Percentiles rank a stretch among this genome's conserved stretches.
Evolutionary conservation across 2,888 invertebrate genomes (phyloP).

Genomic region (Eupithecia inturbata): DNA sequence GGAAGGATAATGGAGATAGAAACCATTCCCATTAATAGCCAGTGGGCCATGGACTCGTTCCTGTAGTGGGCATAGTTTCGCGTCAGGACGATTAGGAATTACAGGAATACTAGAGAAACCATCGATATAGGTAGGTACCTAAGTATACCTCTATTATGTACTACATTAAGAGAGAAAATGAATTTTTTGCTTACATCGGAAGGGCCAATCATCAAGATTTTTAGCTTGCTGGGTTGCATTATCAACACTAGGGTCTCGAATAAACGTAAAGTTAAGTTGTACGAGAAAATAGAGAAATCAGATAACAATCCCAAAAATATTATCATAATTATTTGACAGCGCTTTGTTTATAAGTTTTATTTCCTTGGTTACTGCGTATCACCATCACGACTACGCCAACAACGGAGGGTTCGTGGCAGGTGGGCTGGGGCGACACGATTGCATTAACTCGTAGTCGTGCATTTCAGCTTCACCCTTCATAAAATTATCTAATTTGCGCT

Average conservation of each 20-base stretch:
- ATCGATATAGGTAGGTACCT: too few relatives aligned
- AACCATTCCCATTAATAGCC: neutral
- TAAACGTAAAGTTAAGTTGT: neutral
- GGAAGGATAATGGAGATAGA: neutral
- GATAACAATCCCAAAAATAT: neutral
- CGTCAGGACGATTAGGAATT: neutral
- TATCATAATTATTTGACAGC: neutral
- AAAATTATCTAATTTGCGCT: neutral
- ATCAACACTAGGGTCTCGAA: neutral
- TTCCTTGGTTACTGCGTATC: conserved; percentile 30
- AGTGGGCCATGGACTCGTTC: too few relatives aligned
- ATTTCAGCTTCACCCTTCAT: neutral
- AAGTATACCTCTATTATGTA: too few relatives aligned
- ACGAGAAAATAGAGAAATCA: neutral
- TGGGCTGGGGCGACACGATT: neutral
- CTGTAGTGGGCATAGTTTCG: too few relatives aligned
- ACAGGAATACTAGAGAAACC: neutral
- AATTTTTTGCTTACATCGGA: conserved; percentile 68
- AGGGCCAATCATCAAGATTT: conserved; percentile 84
- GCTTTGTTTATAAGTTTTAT: conserved; percentile 30
- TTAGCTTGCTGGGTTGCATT: conserved; percentile 79
- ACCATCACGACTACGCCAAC: neutral
- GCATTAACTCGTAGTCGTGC: neutral
- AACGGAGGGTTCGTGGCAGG: neutral
- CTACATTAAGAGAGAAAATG: too few relatives aligned